phyloP scores from a whole-genome alignment of 2,797 vertebrate species.

The Falco cherrug region DNA sequence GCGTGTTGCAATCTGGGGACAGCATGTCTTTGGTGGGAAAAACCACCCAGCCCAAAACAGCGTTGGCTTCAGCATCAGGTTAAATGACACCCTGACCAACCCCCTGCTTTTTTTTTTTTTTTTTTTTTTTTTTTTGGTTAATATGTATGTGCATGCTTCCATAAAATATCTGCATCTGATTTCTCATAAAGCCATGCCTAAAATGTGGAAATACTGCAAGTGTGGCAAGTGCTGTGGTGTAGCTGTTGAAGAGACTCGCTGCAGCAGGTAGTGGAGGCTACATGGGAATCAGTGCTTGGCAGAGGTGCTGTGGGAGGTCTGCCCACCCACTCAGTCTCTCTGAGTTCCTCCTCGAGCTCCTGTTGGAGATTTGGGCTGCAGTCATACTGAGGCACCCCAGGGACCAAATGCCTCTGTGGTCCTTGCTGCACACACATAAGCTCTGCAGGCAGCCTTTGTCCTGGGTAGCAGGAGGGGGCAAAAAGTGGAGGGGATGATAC shows the following conservation, averaged over 20 bases:
- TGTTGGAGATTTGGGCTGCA: background rate
- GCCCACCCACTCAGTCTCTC: background rate
- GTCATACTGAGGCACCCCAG: background rate
- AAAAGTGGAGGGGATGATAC: background rate
- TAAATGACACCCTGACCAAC: background rate
- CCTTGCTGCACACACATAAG: background rate
- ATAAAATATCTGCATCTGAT: background rate
- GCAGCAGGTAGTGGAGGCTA: background rate
- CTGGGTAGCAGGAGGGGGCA: accelerated
- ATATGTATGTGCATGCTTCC: background rate
- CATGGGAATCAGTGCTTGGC: background rate
- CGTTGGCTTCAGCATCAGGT: background rate
- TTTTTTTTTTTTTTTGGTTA: too few relatives aligned
- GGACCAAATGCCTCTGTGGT: background rate
- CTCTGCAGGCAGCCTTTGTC: background rate
- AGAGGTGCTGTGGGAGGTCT: background rate
- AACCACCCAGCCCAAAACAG: background rate
- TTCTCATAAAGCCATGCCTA: background rate
- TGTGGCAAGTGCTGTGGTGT: background rate
- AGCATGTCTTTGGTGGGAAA: background rate
- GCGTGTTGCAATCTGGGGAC: accelerated
- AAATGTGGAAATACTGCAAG: background rate
- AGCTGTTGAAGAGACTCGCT: accelerated
- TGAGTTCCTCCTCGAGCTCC: background rate
- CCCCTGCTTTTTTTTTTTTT: background rate